These are phyloP conservation scores for Cantharis rustica DNA, from an alignment of 2,888 invertebrate species.

Conservation along the genomic window DNA sequence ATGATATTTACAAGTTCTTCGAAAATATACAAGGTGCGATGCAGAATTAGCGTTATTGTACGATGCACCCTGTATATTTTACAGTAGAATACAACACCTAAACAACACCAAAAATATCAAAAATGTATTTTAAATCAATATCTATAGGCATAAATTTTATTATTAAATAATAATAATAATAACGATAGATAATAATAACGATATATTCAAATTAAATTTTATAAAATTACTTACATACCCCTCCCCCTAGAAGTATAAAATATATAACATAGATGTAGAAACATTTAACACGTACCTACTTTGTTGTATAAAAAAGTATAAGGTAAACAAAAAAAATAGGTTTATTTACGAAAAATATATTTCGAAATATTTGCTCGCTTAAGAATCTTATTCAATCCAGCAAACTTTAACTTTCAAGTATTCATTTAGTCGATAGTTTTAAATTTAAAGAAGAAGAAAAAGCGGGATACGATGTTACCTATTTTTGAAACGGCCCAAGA, in stretches of 20 bases:
- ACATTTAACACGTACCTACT: slow-evolving; percentile 30
- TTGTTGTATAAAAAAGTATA: slow-evolving; percentile 19
- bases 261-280: slow-evolving; percentile 28
- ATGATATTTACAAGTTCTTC: not conserved
- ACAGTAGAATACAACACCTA: slow-evolving; percentile 18
- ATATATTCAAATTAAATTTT: slow-evolving; percentile 43
- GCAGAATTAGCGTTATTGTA: not conserved
- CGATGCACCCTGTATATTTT: not conserved
- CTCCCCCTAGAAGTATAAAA: slow-evolving; percentile 7
- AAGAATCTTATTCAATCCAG: slow-evolving; percentile 37
- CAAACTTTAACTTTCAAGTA: slow-evolving; percentile 36
- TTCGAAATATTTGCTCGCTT: slow-evolving; percentile 35
- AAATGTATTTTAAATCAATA: slow-evolving; percentile 42
- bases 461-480: slow-evolving; percentile 27
- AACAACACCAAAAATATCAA: slow-evolving; percentile 38
- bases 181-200: slow-evolving; percentile 7
- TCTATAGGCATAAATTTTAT: slow-evolving; percentile 42
- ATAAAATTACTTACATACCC: slow-evolving; percentile 38
- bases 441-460: slow-evolving; percentile 29
- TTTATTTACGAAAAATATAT: slow-evolving; percentile 34
- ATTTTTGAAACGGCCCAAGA: slow-evolving; percentile 37
- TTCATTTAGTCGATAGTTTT: slow-evolving; percentile 36
- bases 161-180: slow-evolving; percentile 19
- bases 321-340: slow-evolving; percentile 11
- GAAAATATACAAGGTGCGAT: slow-evolving; percentile 1